Evolutionary conservation across 2,797 vertebrate species (phyloP), one percentile per base, ranked within the genome.

Genomic region (Menidia menidia): DNA sequence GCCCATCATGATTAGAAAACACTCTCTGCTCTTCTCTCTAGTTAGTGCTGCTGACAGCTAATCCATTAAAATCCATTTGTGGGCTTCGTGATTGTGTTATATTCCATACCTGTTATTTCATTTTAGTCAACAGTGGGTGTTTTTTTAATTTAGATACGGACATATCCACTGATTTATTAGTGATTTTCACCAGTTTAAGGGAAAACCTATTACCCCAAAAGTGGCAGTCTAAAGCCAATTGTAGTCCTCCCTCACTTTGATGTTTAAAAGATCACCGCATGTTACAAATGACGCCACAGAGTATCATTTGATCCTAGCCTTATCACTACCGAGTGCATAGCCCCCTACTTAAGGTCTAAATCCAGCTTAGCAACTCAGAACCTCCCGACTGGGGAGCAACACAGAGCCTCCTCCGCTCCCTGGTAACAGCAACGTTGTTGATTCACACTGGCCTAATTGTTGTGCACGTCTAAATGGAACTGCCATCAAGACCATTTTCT

Each of bases 291-390:
- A 76, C 64, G 64, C 33, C 65, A 70, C 50, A 30, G 18, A 47
- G 50, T 32, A 52, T 71, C 48, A 60, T 75, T 64, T 61, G 25
- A 60, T 47, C 68, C 64, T 58, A 60, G 19, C 80, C 68, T 88
- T 87, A 90, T 93, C 87, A 72, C 84, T 57, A 11, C 48, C 54
- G 71, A 85, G 74, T 83, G 77, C 68, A 80, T 68, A 83, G 76
- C 76, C 59, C 62, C 83, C 83, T 58, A 73, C 83, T 81, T 78
- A 80, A 77, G 71, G 64, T 83, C 90, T 92, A 93, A 93, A 93
- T 93, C 76, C 80, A 92, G 88, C 88, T 67, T 86, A 83, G 89
- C 87, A 86, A 86, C 89, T 85, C 87, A 92, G 57, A 69, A 75
- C 83, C 78, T 83, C 71, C 65, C 72, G 60, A 42, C 16, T 51